A percentile compares a stretch with the other conserved stretches of the same genome.
phyloP scores from a whole-genome alignment of 2,888 invertebrate genomes.

The Drosophila crucigera region DNA sequence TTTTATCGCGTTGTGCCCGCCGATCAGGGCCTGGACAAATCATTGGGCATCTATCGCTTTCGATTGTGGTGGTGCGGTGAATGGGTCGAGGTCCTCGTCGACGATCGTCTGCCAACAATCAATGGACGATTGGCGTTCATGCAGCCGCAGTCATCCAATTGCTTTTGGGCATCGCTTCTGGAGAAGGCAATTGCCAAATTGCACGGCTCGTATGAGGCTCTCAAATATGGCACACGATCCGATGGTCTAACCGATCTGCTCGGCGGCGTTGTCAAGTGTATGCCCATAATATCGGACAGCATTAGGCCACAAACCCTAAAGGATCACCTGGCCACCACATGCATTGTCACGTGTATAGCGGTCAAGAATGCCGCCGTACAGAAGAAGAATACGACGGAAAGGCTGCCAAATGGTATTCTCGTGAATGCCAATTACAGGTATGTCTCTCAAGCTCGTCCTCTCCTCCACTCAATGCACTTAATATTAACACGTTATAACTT shows the following conservation, averaged over 20 bases:
- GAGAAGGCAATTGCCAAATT: constrained; percentile 98
- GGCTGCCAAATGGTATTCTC: constrained; percentile 89
- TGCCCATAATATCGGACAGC: constrained; percentile 90
- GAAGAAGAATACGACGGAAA: constrained; percentile 88
- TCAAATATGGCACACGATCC: constrained; percentile 95
- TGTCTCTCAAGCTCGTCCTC: not conserved
- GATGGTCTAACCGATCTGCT: constrained; percentile 95
- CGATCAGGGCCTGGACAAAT: constrained; percentile 92
- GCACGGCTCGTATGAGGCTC: constrained; percentile 96
- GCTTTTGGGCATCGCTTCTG: constrained; percentile 95
- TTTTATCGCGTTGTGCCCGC: constrained; percentile 97
- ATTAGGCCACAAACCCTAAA: constrained; percentile 88
- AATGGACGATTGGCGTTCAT: constrained; percentile 94
- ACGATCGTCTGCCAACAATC: constrained; percentile 95
- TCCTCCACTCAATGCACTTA: not conserved
- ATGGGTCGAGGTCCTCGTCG: constrained; percentile 95
- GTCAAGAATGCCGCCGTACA: constrained; percentile 84
- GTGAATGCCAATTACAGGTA: constrained; percentile 91
- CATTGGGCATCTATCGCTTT: constrained; percentile 94
- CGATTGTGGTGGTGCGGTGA: constrained; percentile 97
- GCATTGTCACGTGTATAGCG: constrained; percentile 92
- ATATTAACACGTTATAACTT: not conserved
- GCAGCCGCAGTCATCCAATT: constrained; percentile 92
- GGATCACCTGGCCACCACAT: constrained; percentile 91
- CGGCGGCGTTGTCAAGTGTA: constrained; percentile 94